Evolutionary conservation across 2,888 invertebrate genomes (phyloP).

Genomic region (Fragum sueziense): DNA sequence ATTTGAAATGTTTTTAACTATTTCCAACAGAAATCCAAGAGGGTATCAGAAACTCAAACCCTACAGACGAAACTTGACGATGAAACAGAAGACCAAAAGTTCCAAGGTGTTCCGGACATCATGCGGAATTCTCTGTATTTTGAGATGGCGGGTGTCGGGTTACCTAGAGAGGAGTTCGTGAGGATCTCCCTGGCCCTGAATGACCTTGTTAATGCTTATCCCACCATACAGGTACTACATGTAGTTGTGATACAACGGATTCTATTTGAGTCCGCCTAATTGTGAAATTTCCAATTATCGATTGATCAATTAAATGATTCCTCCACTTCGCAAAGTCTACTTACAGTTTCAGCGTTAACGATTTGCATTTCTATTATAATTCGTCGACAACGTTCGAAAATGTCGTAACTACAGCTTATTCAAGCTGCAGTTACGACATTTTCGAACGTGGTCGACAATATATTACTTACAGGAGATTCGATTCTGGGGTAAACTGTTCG

Average conservation of each 20-base stretch:
- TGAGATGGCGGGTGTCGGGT: conserved; percentile 88
- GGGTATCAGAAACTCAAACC: conserved; percentile 1
- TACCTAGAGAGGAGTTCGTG: conserved; percentile 89
- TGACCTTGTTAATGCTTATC: conserved; percentile 84
- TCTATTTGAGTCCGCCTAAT: too few species aligned
- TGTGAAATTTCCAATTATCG: too few species aligned
- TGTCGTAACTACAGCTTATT: too few species aligned
- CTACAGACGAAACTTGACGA: conserved; percentile 3
- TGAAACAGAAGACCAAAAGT: conserved; percentile 47
- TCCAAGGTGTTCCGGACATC: conserved; percentile 78
- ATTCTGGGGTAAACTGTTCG: conserved; percentile 94
- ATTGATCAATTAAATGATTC: too few species aligned
- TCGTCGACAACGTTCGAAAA: too few species aligned
- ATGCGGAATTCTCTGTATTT: conserved; percentile 82
- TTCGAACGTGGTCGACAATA: too few species aligned
- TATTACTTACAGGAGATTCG: conserved; percentile 54
- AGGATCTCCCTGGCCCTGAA: conserved; percentile 88
- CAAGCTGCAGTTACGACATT: too few species aligned
- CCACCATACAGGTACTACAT: conserved; percentile 55
- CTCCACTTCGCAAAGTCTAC: too few species aligned
- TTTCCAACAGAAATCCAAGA: conserved; percentile 42
- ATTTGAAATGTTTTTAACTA: too few species aligned
- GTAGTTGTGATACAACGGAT: too few species aligned
- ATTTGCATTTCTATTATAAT: too few species aligned
- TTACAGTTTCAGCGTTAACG: too few species aligned